Conservation (phyloP, 2,888 invertebrate species). For the Aphodius sticticus region DNA sequence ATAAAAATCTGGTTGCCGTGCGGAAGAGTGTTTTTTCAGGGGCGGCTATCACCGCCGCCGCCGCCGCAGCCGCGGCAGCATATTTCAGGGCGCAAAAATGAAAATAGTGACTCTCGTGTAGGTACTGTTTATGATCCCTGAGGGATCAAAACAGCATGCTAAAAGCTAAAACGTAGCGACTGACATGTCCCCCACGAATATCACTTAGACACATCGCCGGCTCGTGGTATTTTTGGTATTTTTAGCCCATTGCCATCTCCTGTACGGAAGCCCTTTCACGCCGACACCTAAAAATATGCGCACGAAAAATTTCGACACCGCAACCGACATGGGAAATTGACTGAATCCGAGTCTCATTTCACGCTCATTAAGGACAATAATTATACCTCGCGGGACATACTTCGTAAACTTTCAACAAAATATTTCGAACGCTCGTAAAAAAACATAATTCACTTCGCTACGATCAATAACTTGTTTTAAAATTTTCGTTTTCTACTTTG, state of each 20-base stretch:
- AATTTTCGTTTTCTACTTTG: too few species aligned
- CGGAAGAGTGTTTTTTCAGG: background rate
- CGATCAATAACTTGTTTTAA: too few species aligned
- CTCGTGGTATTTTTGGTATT: background rate
- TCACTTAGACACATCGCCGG: background rate
- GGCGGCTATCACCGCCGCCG: background rate
- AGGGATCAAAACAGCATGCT: constrained; percentile 37
- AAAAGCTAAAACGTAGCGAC: constrained; percentile 39
- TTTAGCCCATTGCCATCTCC: background rate
- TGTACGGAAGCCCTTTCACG: background rate
- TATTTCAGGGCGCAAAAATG: constrained; percentile 28
- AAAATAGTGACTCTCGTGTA: constrained; percentile 38
- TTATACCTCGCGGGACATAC: background rate
- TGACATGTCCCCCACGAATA: background rate
- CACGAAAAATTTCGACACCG: constrained; percentile 4
- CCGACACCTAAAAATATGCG: background rate
- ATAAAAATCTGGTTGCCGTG: background rate
- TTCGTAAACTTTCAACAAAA: background rate
- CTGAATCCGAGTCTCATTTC: background rate
- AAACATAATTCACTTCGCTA: too few species aligned
- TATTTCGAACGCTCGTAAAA: too few species aligned
- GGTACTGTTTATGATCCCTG: constrained; percentile 35
- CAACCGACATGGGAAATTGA: background rate
- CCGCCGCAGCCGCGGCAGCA: background rate
- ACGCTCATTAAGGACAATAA: constrained; percentile 4